phyloP scores from a whole-genome alignment of 2,888 invertebrate species.

The Gnatocerus cornutus region DNA sequence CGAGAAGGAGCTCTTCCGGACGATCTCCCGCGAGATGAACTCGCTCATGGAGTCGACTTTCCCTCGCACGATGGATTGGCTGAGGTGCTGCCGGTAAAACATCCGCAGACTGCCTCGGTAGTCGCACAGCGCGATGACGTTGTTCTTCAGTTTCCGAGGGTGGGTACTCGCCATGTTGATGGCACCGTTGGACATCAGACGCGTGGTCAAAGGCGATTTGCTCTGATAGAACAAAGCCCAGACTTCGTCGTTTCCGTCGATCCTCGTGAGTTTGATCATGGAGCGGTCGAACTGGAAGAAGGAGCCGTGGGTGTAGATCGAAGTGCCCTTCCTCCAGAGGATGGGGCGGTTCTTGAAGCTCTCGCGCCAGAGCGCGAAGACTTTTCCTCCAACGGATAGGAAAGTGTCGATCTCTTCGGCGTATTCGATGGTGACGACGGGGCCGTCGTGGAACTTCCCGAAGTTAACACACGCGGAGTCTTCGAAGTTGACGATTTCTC shows the following conservation, averaged over 20 bases:
- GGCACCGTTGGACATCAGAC: conserved; percentile 56
- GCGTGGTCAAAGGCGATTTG: conserved; percentile 71
- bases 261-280: conserved; percentile 78
- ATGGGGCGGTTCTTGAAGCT: conserved; percentile 77
- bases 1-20: conserved; percentile 72
- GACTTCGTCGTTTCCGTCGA: conserved; percentile 84
- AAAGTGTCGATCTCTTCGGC: conserved; percentile 78
- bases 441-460: conserved; percentile 80
- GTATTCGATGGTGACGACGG: conserved; percentile 75
- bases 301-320: conserved; percentile 76
- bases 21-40: conserved; percentile 74
- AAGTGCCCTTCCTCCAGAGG: conserved; percentile 78
- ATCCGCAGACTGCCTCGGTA: conserved; percentile 80
- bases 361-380: conserved; percentile 83
- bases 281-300: conserved; percentile 34
- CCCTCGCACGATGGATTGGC: conserved; percentile 62
- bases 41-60: conserved; percentile 65
- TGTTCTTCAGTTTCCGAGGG: conserved; percentile 70
- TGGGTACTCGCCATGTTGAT: conserved; percentile 56
- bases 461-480: conserved; percentile 71
- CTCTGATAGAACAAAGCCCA: conserved; percentile 86
- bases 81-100: conserved; percentile 72
- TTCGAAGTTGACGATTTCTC: conserved; percentile 77
- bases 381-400: conserved; percentile 83
- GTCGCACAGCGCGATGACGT: conserved; percentile 80